Conservation (phyloP, 1,140 invertebrate species). For the Drosophila setifemur region DNA sequence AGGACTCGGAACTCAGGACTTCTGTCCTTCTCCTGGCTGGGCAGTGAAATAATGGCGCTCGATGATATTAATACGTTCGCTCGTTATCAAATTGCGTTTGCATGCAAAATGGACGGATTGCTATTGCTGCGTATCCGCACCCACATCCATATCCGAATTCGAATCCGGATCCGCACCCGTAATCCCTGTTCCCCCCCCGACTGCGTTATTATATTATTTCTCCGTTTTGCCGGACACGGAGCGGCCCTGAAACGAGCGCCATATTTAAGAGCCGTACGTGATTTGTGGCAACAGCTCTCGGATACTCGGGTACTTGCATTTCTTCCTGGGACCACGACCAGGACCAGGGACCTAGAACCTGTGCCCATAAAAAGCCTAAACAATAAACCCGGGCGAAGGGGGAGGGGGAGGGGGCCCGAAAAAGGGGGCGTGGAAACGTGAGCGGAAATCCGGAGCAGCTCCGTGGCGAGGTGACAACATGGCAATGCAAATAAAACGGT, state of each 20-base stretch:
- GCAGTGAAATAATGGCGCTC: slow-evolving; percentile 70
- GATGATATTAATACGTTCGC: slow-evolving; percentile 82
- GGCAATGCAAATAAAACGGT: slow-evolving; percentile 66
- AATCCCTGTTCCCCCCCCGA: background rate
- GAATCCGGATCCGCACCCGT: slow-evolving; percentile 4
- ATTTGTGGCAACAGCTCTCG: slow-evolving; percentile 47
- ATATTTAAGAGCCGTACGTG: slow-evolving; percentile 73
- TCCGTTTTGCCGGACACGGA: slow-evolving; percentile 59
- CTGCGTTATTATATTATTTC: slow-evolving; percentile 48
- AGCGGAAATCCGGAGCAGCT: slow-evolving; percentile 53
- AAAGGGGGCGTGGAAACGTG: slow-evolving; percentile 40
- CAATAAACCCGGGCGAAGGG: slow-evolving; percentile 55
- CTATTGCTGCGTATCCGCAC: too few relatives aligned
- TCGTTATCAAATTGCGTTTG: slow-evolving; percentile 81
- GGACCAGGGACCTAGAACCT: too few relatives aligned
- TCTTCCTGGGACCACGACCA: too few relatives aligned
- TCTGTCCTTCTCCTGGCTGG: slow-evolving; percentile 16
- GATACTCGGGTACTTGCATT: background rate
- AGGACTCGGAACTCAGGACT: background rate
- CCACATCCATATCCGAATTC: too few relatives aligned
- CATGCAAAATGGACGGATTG: slow-evolving; percentile 75
- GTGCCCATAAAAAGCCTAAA: slow-evolving; percentile 69
- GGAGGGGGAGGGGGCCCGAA: background rate
- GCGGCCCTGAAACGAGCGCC: slow-evolving; percentile 70
- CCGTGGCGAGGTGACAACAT: slow-evolving; percentile 61